These are phyloP conservation scores for Galerucella calmariensis DNA, from an alignment of 2,888 invertebrate species.

Conservation along the genomic window DNA sequence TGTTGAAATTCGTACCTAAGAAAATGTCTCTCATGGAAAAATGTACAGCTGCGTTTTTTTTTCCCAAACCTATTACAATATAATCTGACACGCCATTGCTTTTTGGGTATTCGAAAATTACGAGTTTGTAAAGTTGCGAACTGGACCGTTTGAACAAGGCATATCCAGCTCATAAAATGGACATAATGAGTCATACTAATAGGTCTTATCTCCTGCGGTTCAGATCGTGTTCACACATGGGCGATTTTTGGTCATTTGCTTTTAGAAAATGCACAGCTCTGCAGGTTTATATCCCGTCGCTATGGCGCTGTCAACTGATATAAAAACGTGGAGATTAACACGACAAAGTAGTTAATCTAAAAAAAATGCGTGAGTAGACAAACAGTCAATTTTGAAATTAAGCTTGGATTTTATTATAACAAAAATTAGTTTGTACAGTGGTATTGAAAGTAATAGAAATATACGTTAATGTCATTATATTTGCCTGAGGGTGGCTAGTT, in stretches of 20 bases:
- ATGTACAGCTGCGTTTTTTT: too few relatives aligned
- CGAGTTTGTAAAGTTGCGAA: conserved; percentile 32
- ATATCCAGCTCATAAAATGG: conserved; percentile 55
- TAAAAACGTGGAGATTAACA: not conserved
- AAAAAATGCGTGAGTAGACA: not conserved
- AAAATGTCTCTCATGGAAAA: too few relatives aligned
- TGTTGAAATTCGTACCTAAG: too few relatives aligned
- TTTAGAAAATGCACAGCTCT: conserved; percentile 35
- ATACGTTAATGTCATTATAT: too few relatives aligned
- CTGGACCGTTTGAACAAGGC: conserved; percentile 43
- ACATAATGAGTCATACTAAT: conserved; percentile 58
- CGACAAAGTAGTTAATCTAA: not conserved
- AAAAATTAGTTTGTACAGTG: too few relatives aligned
- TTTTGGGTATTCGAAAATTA: conserved; percentile 17
- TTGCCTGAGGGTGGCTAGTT: too few relatives aligned
- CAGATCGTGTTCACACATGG: conserved; percentile 56
- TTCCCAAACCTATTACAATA: not conserved
- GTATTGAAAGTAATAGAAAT: too few relatives aligned
- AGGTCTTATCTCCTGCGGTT: conserved; percentile 52
- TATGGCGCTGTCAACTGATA: not conserved
- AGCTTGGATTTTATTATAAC: too few relatives aligned
- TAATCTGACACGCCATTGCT: not conserved
- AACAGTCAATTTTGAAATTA: not conserved
- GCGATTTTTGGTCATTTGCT: conserved; percentile 45
- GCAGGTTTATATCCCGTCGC: conserved; percentile 17